Conservation (phyloP, 1,140 invertebrate species). For the Anastrepha ludens region DNA sequence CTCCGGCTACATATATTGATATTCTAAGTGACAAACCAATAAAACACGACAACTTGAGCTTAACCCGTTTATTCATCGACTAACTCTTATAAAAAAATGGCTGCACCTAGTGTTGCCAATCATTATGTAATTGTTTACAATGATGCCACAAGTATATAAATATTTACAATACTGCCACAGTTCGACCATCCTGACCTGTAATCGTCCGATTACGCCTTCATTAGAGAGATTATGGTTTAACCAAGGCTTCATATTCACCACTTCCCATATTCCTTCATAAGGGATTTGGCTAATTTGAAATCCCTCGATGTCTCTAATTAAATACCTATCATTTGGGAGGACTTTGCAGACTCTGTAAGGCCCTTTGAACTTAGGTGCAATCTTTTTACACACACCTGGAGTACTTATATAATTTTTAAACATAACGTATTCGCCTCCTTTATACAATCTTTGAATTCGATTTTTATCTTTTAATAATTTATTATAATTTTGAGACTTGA, state of each 20-base stretch:
- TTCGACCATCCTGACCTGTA: conserved; percentile 5
- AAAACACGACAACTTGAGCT: too few species aligned
- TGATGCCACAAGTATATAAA: not conserved
- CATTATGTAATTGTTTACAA: not conserved
- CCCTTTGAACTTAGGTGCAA: not conserved
- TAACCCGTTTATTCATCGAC: too few species aligned
- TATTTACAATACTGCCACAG: not conserved
- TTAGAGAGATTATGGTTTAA: conserved; percentile 9
- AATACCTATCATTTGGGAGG: not conserved
- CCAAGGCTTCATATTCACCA: conserved; percentile 4
- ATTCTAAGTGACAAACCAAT: too few species aligned
- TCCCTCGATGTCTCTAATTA: not conserved
- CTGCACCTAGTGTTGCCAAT: too few species aligned
- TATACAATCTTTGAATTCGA: not conserved
- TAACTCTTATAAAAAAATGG: too few species aligned
- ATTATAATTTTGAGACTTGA: conserved; percentile 41
- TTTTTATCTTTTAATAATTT: conserved; percentile 15
- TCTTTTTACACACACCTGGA: conserved; percentile 15
- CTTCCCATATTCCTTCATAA: conserved; percentile 2
- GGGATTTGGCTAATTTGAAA: not conserved
- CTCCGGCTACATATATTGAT: too few species aligned
- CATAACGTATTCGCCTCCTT: not conserved
- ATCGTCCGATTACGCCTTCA: conserved; percentile 11
- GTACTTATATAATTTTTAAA: not conserved
- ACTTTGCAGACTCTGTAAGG: conserved; percentile 14